Evolutionary conservation across 2,113 vertebrate genomes (phyloP), one percentile per base, ranked within the genome.

Genomic region (Sprattus sprattus): DNA sequence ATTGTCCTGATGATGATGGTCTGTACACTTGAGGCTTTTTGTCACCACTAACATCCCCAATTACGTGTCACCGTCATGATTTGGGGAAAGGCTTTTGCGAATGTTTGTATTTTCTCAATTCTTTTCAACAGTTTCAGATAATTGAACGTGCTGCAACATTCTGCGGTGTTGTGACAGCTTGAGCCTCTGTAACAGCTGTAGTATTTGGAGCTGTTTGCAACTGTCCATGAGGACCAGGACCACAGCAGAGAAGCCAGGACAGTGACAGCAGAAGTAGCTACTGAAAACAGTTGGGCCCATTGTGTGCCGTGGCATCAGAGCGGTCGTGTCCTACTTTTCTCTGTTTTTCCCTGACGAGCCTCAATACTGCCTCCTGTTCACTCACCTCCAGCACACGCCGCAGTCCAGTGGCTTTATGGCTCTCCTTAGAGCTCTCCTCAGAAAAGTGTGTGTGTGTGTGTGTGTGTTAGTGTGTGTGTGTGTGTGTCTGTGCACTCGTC

Each of bases 391-490:
- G 15, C 32, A 60, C 52, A 44, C 52, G 82, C 82, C n/a, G 82
- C 16, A 60, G 82, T 54, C 82, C 52, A 83, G 52, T 16, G 28
- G 52, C 5, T 64, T 60, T 83, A 83, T 57, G 57, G 52, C 13
- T 32, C 52, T 57, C 47, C 20, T 52, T 44, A 94, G 64, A 71
- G 32, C 28, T 32, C 25, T 25, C 22, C 25, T 71, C 8, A 71
- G 64, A 71, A 32, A n/a, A 9, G 85, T 85, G 84, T 89, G 83
- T 87, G 83, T 71, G 88, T 85, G 83, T 86, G 83, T 85, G 67
- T 90, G 16, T 83, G 50, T 82, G 45, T 86, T 47, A 87, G 88
- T 92, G 90, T 89, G 85, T 87, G 64, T 52, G 64, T 78, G 49
- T 45, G 39, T n/a, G 18, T n/a, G 47, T 50, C 22, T 22, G 49